These are phyloP conservation scores for Panthera tigris DNA, from an alignment of 2,113 vertebrate genomes.

Conservation along the genomic window DNA sequence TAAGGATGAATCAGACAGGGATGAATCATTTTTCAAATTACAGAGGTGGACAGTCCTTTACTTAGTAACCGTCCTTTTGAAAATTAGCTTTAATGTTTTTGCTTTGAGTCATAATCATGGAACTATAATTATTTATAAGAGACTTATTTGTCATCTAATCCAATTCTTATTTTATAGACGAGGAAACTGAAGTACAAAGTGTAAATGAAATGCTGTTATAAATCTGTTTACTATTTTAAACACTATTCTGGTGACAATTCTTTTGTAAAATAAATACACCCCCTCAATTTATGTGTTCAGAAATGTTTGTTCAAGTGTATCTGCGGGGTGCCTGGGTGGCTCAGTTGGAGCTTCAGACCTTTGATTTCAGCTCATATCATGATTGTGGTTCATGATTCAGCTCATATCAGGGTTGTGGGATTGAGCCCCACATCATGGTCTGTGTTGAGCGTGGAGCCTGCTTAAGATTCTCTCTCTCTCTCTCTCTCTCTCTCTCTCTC, in stretches of 20 bases:
- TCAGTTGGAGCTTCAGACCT: too few species aligned
- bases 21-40: conserved; percentile 69
- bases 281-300: neutral
- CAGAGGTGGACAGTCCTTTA: conserved; percentile 54
- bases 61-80: conserved; percentile 61
- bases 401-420: too few species aligned
- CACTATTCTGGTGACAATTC: neutral
- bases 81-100: conserved; percentile 63
- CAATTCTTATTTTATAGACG: neutral
- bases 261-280: neutral
- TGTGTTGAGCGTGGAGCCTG: too few species aligned
- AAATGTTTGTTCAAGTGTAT: neutral
- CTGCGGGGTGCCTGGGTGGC: neutral
- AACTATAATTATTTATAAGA: conserved; percentile 32
- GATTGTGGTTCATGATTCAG: too few species aligned
- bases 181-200: conserved; percentile 23
- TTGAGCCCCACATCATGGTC: too few species aligned
- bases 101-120: conserved; percentile 27
- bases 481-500: too few species aligned
- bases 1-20: conserved; percentile 32
- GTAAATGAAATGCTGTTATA: neutral
- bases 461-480: too few species aligned
- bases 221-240: conserved; percentile 23
- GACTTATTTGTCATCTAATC: neutral
- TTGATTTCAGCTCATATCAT: too few species aligned